These are phyloP conservation scores for Akabosia matsudoensis DNA, from an alignment of 1,140 invertebrate genomes.

Conservation along the genomic window DNA sequence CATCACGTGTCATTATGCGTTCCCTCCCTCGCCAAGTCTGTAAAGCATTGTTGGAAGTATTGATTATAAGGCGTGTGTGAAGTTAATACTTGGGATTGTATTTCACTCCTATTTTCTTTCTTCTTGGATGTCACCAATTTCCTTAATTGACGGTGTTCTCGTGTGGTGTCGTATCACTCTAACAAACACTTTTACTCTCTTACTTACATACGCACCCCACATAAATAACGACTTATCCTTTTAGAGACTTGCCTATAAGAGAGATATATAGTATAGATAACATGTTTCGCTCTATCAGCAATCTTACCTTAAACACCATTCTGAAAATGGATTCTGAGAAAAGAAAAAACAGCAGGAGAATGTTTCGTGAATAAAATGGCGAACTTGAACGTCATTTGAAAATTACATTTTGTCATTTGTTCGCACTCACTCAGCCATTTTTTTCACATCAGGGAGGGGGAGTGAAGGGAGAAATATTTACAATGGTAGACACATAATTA, in stretches of 20 bases:
- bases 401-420: not conserved
- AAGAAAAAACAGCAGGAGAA: not conserved
- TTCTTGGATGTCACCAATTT: conserved; percentile 18
- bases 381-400: not conserved
- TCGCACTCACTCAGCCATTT: not conserved
- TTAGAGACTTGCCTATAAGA: not conserved
- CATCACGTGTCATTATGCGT: not conserved
- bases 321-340: not conserved
- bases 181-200: no score
- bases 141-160: conserved; percentile 12
- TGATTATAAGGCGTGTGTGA: not conserved
- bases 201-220: not conserved
- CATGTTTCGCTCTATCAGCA: not conserved
- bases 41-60: not conserved
- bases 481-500: no score
- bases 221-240: not conserved
- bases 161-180: no score
- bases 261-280: not conserved
- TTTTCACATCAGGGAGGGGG: not conserved
- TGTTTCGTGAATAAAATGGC: no score
- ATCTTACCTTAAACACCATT: not conserved
- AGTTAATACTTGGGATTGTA: not conserved
- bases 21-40: not conserved
- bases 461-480: not conserved
- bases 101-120: conserved; percentile 15